A percentile compares a stretch with the other conserved stretches of the same genome.
Conservation (phyloP, 2,888 invertebrate species). For the Cheilosia variabilis region DNA sequence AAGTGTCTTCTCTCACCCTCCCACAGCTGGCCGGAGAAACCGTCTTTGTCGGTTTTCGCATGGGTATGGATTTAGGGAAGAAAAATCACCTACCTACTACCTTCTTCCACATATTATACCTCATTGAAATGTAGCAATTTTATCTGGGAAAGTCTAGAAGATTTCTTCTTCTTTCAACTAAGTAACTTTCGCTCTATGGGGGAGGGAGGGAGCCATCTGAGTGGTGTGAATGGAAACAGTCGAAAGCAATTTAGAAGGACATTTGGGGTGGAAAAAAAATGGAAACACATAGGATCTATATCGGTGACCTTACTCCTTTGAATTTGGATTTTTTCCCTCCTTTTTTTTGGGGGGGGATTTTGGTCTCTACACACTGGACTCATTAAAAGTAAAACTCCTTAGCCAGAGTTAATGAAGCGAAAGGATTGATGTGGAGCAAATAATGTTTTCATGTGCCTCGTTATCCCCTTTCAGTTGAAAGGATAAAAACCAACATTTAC, state of each 20-base stretch:
- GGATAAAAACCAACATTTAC: background rate
- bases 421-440: conserved; percentile 59
- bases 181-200: background rate
- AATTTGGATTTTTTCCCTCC: conserved; percentile 16
- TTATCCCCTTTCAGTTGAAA: conserved; percentile 33
- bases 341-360: background rate
- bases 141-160: conserved; percentile 15
- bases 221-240: conserved; percentile 20
- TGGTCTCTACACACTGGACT: conserved; percentile 16
- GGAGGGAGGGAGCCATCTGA: background rate
- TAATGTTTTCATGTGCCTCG: conserved; percentile 44
- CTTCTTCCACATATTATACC: conserved; percentile 34
- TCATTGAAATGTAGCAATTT: conserved; percentile 49
- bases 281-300: conserved; percentile 14
- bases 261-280: conserved; percentile 23
- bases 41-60: background rate
- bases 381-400: conserved; percentile 58
- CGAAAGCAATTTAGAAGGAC: conserved; percentile 38
- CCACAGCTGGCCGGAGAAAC: background rate
- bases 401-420: conserved; percentile 55
- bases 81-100: conserved; percentile 41
- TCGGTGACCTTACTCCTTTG: conserved; percentile 35
- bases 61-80: conserved; percentile 12
- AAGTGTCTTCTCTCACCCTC: background rate
- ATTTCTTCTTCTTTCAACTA: background rate